A percentile compares a stretch with the other conserved stretches of the same genome.
Conservation (phyloP, 2,113 vertebrate genomes). For the Ardeotis arabs region DNA sequence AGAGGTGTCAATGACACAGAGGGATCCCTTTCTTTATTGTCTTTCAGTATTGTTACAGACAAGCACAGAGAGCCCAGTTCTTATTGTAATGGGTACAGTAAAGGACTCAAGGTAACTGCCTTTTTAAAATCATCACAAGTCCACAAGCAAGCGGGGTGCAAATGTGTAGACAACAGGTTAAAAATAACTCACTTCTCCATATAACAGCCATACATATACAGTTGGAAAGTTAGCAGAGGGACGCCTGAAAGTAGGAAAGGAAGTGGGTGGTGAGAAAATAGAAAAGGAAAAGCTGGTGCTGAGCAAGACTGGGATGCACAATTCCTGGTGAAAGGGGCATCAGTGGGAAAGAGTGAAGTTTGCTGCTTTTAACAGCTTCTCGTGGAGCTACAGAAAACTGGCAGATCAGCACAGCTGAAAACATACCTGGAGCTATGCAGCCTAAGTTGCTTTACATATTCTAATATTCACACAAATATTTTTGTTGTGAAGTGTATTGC, state of each 20-base stretch:
- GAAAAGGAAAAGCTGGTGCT: not conserved
- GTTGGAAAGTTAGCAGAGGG: not conserved
- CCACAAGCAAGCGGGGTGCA: not conserved
- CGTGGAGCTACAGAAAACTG: not conserved
- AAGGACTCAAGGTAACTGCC: not conserved
- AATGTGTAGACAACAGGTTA: not conserved
- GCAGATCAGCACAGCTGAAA: not conserved
- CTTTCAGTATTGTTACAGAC: not conserved
- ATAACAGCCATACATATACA: not conserved
- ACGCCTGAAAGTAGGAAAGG: not conserved
- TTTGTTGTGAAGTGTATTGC: not conserved
- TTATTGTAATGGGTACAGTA: not conserved
- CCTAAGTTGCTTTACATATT: not conserved
- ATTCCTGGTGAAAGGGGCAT: not conserved
- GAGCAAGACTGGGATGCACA: not conserved
- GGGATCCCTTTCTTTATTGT: not conserved
- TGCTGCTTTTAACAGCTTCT: not conserved
- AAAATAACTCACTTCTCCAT: not conserved
- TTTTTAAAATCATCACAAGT: not conserved
- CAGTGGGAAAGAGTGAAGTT: not conserved
- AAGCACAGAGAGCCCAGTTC: not conserved
- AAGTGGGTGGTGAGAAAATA: constrained; percentile 36
- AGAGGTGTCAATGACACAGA: not conserved
- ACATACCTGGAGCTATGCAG: not conserved
- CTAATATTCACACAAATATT: constrained; percentile 32